Conservation (phyloP, 2,113 vertebrate species). For the Sardina pilchardus region DNA sequence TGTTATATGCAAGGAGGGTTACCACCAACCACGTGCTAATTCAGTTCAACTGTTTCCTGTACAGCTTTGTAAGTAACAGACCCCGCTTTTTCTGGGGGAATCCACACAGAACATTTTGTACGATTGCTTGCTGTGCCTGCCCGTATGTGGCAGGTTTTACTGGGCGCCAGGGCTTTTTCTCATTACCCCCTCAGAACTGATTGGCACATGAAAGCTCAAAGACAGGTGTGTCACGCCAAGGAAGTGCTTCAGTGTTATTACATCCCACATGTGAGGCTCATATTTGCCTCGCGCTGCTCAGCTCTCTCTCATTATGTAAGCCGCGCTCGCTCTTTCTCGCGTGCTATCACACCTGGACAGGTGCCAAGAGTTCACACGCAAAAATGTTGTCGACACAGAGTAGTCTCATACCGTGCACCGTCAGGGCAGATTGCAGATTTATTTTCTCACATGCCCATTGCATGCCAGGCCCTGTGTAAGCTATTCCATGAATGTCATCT, state of each 20-base stretch:
- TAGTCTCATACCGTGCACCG: conserved; percentile 38
- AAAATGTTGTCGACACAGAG: conserved; percentile 56
- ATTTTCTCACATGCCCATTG: conserved; percentile 60
- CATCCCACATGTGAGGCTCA: conserved; percentile 9
- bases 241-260: conserved; percentile 35
- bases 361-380: conserved; percentile 71
- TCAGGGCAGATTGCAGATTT: conserved; percentile 51
- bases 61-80: not conserved
- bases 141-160: not conserved
- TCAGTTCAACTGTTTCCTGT: not conserved
- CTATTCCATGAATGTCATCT: conserved; percentile 48
- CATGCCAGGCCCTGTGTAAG: conserved; percentile 47
- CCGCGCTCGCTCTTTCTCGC: conserved; percentile 43
- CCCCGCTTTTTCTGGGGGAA: not conserved
- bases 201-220: not conserved
- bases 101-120: not conserved
- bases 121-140: not conserved
- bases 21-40: not conserved
- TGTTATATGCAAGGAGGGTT: not conserved
- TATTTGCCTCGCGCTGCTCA: not conserved
- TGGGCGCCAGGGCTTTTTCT: not conserved
- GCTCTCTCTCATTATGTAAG: conserved; percentile 60
- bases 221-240: conserved; percentile 6
- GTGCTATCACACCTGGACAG: conserved; percentile 56
- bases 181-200: not conserved